Evolutionary conservation across 2,797 vertebrate genomes (phyloP).

Genomic region (Buphagus erythrorhynchus): DNA sequence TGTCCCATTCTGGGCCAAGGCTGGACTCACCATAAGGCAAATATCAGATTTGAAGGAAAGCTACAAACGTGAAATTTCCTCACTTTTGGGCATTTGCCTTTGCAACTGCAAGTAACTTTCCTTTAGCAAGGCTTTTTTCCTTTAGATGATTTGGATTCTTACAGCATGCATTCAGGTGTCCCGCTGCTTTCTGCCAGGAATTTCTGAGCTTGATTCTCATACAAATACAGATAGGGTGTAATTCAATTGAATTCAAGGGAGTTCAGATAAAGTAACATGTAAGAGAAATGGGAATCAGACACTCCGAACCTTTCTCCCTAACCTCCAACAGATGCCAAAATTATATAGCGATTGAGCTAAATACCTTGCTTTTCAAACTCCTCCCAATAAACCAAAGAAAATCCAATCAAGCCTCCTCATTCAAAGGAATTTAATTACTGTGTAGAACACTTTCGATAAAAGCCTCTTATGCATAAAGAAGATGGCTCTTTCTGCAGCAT

Average conservation of each 20-base stretch:
- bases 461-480: conserved; percentile 15
- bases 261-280: not conserved
- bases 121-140: not conserved
- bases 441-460: conserved; percentile 33
- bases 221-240: not conserved
- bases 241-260: not conserved
- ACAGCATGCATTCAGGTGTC: not conserved
- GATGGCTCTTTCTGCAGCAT: not conserved
- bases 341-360: conserved; percentile 15
- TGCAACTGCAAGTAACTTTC: not conserved
- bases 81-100: not conserved
- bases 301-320: not conserved
- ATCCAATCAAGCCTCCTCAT: conserved; percentile 38
- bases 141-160: not conserved
- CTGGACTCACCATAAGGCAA: not conserved
- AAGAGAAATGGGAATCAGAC: not conserved
- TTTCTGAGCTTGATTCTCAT: conserved; percentile 7
- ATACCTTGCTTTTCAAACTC: conserved; percentile 28
- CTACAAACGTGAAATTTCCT: not conserved
- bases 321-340: conserved; percentile 44
- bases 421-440: conserved; percentile 49
- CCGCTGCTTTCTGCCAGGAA: conserved; percentile 4
- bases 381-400: conserved; percentile 52
- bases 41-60: not conserved
- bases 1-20: not conserved